Percentiles rank a stretch among this genome's conserved stretches.
Evolutionary conservation across 2,797 vertebrate species (phyloP).

Genomic region (Otolemur crassicaudatus): DNA sequence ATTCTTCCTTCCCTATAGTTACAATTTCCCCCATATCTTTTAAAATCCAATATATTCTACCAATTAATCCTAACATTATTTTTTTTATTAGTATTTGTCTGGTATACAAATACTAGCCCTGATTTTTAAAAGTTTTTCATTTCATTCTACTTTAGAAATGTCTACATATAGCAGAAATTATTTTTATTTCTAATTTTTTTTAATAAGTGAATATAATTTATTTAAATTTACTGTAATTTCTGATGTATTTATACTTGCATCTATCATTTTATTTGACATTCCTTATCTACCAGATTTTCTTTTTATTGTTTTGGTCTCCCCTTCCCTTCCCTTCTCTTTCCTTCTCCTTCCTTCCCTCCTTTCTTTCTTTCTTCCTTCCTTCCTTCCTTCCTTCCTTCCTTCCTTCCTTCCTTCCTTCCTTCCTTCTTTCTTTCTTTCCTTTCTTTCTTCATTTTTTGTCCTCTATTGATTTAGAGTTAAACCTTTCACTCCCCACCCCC

Average conservation of each 20-base stretch:
- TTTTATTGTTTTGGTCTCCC: background rate
- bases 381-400: background rate
- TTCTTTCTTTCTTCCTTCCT: background rate
- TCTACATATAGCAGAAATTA: background rate
- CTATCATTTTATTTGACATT: background rate
- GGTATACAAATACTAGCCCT: background rate
- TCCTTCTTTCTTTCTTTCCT: background rate
- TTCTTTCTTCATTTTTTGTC: background rate
- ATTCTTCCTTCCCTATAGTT: background rate
- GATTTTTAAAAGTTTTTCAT: background rate
- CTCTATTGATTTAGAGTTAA: background rate
- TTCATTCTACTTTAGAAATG: background rate
- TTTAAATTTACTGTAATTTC: background rate
- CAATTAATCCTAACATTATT: background rate
- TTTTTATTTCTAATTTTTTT: background rate
- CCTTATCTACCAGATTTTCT: background rate
- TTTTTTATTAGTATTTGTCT: background rate
- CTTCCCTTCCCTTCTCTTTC: too few species aligned
- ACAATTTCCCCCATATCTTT: background rate
- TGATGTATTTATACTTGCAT: background rate
- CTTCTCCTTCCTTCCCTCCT: background rate
- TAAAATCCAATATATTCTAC: background rate
- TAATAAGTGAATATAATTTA: background rate
- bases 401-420: too few species aligned
- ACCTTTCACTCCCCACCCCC: background rate